Base-by-base conservation (phyloP, 2,888 invertebrate species). In the Torymus aiolomorphi region DNA sequence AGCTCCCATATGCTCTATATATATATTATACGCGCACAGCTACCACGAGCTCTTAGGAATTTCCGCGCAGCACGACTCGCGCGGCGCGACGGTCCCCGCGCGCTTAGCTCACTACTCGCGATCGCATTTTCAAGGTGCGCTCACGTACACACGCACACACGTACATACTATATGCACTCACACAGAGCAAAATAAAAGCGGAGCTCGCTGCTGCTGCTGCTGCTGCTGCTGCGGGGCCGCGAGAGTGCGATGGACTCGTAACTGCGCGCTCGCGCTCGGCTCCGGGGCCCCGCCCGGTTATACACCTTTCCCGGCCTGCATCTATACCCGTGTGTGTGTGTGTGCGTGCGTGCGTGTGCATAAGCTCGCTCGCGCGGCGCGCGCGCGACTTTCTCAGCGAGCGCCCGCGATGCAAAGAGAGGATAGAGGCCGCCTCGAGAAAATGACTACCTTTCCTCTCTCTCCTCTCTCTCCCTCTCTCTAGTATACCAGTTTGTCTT, bases 181-280 rank as follows among this genome's bases (percentile, higher is more conserved):
- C 51, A 49, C n/a, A 52, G 18, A 24, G 57, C 13, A 75, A 49
- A 49, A 66, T 66, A 75, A 49, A 51, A 69, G 73, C 24, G 73
- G 62, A 31, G 63, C 20, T 14, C 20, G 18, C 24, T 42, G 42
- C 42, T 31, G 31, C 31, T 31, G 31, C 31, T 31, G 31, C 31
- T 31, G 31, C 31, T n/a, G n/a, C n/a, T 42, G 42, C 42, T 42
- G 8, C 57, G 57, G 18, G 63, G 67, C 66, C 52, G 69, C 56
- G 59, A 63, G 77, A 76, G 80, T 77, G 80, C 80, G 80, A 76
- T 80, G 76, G 80, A 80, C 80, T 80, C 80, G 63, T 57, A 67
- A 24, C 65, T 51, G 71, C 66, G 71, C 66, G 31, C 16, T 42
- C 14, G 51, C 51, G 14, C 63, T 63, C 63, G 52, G 18, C 61